Percentiles rank a stretch among this genome's conserved stretches.
Conservation (phyloP, 2,888 invertebrate genomes). For the Amphipoea oculea region DNA sequence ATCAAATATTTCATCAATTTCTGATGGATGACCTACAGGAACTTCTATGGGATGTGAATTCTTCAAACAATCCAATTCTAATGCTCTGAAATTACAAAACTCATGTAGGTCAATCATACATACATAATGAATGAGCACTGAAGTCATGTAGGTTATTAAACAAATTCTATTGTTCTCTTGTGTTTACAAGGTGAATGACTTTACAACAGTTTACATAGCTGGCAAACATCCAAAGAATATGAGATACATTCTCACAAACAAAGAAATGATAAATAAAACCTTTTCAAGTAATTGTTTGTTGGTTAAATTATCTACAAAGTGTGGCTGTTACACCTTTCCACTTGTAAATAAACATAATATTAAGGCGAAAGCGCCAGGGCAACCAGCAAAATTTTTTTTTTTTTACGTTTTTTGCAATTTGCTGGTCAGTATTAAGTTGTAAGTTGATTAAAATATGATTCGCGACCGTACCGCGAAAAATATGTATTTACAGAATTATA, state of each 20-base stretch:
- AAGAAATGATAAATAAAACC: slow-evolving; percentile 36
- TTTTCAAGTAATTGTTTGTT: slow-evolving; percentile 8
- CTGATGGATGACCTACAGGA: slow-evolving; percentile 97
- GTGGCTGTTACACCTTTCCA: not conserved
- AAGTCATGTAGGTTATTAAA: slow-evolving; percentile 47
- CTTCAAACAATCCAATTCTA: slow-evolving; percentile 96
- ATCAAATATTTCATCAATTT: slow-evolving; percentile 99
- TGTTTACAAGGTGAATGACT: slow-evolving; percentile 67
- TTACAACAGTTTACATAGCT: slow-evolving; percentile 65
- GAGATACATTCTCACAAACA: slow-evolving; percentile 45
- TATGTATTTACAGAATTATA: too few species aligned
- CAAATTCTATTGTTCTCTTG: slow-evolving; percentile 66
- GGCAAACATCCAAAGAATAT: slow-evolving; percentile 67
- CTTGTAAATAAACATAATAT: not conserved
- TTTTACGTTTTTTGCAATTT: too few species aligned
- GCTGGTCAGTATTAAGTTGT: too few species aligned
- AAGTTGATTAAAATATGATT: too few species aligned
- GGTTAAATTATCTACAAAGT: slow-evolving; percentile 6
- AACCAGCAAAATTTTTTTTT: too few species aligned
- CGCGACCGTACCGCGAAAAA: too few species aligned
- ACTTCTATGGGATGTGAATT: slow-evolving; percentile 99
- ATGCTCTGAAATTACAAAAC: slow-evolving; percentile 90
- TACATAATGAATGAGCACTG: slow-evolving; percentile 42
- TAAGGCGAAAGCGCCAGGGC: too few species aligned
- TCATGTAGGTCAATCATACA: slow-evolving; percentile 35